A percentile compares a stretch with the other conserved stretches of the same genome.
phyloP scores from a whole-genome alignment of 2,797 vertebrate genomes.

The Chrosomus eos region DNA sequence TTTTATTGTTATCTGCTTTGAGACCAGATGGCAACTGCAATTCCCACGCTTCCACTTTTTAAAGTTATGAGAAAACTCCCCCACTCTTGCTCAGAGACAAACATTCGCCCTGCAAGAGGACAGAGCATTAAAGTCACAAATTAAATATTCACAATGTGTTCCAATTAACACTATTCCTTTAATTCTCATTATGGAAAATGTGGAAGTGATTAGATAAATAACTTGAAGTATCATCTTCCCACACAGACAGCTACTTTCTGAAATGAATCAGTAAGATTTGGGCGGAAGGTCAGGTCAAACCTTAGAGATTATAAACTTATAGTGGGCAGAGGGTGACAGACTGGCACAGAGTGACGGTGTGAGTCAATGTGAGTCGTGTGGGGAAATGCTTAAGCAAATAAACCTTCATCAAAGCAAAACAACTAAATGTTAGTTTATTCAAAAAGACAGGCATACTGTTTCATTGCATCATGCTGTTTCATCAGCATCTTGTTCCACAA shows the following conservation, averaged over 20 bases:
- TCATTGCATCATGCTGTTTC: background rate
- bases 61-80: conserved; percentile 6
- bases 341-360: background rate
- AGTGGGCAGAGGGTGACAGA: conserved; percentile 15
- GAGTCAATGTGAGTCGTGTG: conserved; percentile 1
- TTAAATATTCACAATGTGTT: conserved; percentile 12
- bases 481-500: background rate
- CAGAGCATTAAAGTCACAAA: background rate
- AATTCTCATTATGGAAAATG: conserved; percentile 14
- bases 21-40: conserved; percentile 20
- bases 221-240: conserved; percentile 18
- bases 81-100: background rate
- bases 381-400: conserved; percentile 14
- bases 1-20: background rate
- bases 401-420: conserved; percentile 8
- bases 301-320: background rate
- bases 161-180: conserved; percentile 24
- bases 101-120: background rate
- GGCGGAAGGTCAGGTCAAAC: conserved; percentile 5
- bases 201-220: conserved; percentile 15
- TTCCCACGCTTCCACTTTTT: conserved; percentile 24
- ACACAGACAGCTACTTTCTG: conserved; percentile 12
- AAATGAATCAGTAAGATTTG: conserved; percentile 26
- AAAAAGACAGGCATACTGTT: background rate
- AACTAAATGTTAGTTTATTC: background rate